Conservation (phyloP, 2,113 vertebrate species). For the Ictalurus punctatus region DNA sequence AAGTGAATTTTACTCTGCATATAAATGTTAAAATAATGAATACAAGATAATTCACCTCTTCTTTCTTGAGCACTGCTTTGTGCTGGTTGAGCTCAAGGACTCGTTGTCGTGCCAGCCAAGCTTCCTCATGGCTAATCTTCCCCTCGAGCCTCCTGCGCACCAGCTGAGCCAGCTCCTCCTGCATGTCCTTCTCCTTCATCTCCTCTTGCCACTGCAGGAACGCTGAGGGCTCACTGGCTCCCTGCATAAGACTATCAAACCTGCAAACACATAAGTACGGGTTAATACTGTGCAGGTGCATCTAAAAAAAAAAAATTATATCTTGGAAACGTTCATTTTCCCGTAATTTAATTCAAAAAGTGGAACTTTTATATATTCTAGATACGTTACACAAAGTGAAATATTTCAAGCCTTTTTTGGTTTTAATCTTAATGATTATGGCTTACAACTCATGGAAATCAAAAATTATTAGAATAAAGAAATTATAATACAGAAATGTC, state of each 20-base stretch:
- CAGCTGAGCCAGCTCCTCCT: slow-evolving; percentile 71
- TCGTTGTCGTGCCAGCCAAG: slow-evolving; percentile 73
- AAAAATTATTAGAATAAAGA: too few relatives aligned
- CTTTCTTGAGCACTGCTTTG: slow-evolving; percentile 76
- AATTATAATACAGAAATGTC: too few relatives aligned
- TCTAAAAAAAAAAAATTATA: too few relatives aligned
- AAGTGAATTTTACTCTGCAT: not conserved
- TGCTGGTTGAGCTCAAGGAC: slow-evolving; percentile 77
- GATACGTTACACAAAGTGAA: too few relatives aligned
- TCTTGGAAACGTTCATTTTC: too few relatives aligned
- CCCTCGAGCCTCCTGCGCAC: slow-evolving; percentile 76
- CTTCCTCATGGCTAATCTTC: slow-evolving; percentile 81
- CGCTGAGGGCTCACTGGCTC: slow-evolving; percentile 75
- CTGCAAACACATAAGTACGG: slow-evolving; percentile 52
- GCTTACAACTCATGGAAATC: too few relatives aligned
- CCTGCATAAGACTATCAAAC: slow-evolving; percentile 69
- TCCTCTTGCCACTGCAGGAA: slow-evolving; percentile 86
- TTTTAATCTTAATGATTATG: too few relatives aligned
- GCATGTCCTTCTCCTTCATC: slow-evolving; percentile 77
- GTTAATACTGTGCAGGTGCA: too few relatives aligned
- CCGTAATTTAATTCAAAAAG: too few relatives aligned
- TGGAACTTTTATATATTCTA: too few relatives aligned
- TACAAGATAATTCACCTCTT: slow-evolving; percentile 74
- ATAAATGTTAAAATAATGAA: not conserved
- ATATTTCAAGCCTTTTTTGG: too few relatives aligned